Evolutionary conservation across 2,797 vertebrate species (phyloP), one percentile per base, ranked within the genome.

Genomic region (Sebastes minor): DNA sequence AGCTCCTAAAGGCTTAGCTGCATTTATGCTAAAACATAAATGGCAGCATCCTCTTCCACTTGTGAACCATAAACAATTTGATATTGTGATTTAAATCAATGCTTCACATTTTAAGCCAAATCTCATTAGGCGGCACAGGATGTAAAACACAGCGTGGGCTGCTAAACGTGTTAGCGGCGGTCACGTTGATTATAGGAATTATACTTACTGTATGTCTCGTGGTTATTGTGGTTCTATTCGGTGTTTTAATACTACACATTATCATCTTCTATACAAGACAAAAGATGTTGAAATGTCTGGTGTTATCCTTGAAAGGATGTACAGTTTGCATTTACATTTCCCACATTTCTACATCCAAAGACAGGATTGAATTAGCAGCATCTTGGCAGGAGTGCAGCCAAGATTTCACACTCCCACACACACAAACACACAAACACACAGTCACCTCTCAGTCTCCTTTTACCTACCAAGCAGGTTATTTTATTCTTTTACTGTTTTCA

Each of bases 61-160:
- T 69, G 67, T 59, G 9, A 35, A 10, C n/a, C 20, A 16, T 75
- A 32, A 71, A 56, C 20, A 49, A 23, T 75, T 74, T 28, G 10
- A 70, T 46, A 35, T 62, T 64, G 25, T 77, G 22, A 23, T 82
- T 81, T 69, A 35, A 68, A 71, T 78, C 25, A 71, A 4, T 35
- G 27, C 23, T 64, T 6, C 60, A 32, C 22, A 61, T 80, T 76
- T 49, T 10, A 59, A 71, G 56, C 30, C 8, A 63, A 76, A 68
- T 74, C 67, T 56, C 57, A 53, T 16, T 10, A 42, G 23, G 22
- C 35, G 30, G 20, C 16, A 57, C 38, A 55, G 1, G 2, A 30
- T 67, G 18, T 65, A 52, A 66, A 81, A 82, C 10, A 8, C 2
- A 5, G 27, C 6, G n/a, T 77, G 52, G 68, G 74, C 46, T 46